Evolutionary conservation across 2,113 vertebrate genomes (phyloP).

Genomic region (Chamaetylas fuelleborni): DNA sequence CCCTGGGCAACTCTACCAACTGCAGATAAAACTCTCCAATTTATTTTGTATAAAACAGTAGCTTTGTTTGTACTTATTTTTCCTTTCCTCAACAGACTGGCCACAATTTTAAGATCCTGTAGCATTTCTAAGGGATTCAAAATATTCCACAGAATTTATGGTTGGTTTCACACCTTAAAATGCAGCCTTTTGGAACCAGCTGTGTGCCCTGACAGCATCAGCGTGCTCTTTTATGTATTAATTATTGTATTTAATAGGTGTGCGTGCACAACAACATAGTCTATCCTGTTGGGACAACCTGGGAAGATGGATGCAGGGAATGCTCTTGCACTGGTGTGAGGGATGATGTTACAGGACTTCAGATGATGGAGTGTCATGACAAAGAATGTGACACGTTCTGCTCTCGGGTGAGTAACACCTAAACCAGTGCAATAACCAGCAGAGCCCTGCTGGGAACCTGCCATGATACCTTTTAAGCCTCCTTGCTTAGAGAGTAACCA

Average conservation of each 20-base stretch:
- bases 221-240: neutral
- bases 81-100: neutral
- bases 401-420: conserved; percentile 73
- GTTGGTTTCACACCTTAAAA: neutral
- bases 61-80: neutral
- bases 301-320: conserved; percentile 85
- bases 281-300: conserved; percentile 80
- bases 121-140: neutral
- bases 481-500: neutral
- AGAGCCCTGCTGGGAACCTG: neutral
- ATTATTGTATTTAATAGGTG: conserved; percentile 74
- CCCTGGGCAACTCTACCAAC: fast-evolving
- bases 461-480: neutral
- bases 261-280: conserved; percentile 84
- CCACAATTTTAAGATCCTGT: neutral
- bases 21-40: neutral
- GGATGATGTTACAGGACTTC: conserved; percentile 81
- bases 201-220: neutral
- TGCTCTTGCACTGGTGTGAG: conserved; percentile 81
- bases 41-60: neutral
- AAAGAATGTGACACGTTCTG: conserved; percentile 83
- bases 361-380: conserved; percentile 77
- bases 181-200: neutral
- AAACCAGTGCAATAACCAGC: neutral
- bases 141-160: neutral